These are phyloP conservation scores for Adrianichthys oophorus DNA, from an alignment of 2,797 vertebrate species.

Conservation along the genomic window DNA sequence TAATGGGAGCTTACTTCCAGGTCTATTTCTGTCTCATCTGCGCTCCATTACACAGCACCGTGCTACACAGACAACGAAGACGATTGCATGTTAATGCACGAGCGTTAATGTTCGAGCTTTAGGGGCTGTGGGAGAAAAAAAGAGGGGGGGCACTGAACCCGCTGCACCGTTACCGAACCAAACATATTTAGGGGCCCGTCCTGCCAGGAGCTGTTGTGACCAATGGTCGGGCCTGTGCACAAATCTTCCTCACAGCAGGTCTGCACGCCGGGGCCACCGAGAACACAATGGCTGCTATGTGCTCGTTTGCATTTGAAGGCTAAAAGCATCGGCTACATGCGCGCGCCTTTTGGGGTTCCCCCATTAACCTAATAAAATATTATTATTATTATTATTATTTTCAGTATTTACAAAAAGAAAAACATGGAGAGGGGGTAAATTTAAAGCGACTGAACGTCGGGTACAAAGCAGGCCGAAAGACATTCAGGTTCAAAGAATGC, in stretches of 20 bases:
- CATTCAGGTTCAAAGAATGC: slow-evolving; percentile 43
- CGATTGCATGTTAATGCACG: slow-evolving; percentile 19
- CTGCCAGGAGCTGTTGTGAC: slow-evolving; percentile 23
- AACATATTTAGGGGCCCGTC: slow-evolving; percentile 34
- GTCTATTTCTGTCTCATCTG: slow-evolving; percentile 56
- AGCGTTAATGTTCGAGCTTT: slow-evolving; percentile 8
- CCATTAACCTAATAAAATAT: not conserved
- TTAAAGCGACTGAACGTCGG: not conserved
- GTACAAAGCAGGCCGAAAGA: slow-evolving; percentile 44
- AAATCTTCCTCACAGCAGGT: slow-evolving; percentile 35
- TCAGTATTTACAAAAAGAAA: too few relatives aligned
- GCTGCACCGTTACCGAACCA: slow-evolving; percentile 18
- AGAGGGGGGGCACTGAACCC: slow-evolving; percentile 8
- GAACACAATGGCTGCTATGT: slow-evolving; percentile 45
- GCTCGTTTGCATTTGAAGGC: slow-evolving; percentile 31
- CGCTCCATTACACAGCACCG: slow-evolving; percentile 25
- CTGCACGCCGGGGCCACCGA: slow-evolving; percentile 43
- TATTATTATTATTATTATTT: too few relatives aligned
- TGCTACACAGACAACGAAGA: slow-evolving; percentile 30
- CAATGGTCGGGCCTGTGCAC: slow-evolving; percentile 39
- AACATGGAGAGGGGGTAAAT: too few relatives aligned
- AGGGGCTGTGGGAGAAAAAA: slow-evolving; percentile 24
- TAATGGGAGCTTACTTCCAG: slow-evolving; percentile 64
- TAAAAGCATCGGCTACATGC: slow-evolving; percentile 22
- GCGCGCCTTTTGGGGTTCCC: slow-evolving; percentile 10